Conservation (phyloP, 2,797 vertebrate genomes). For the Margarornis squamiger region DNA sequence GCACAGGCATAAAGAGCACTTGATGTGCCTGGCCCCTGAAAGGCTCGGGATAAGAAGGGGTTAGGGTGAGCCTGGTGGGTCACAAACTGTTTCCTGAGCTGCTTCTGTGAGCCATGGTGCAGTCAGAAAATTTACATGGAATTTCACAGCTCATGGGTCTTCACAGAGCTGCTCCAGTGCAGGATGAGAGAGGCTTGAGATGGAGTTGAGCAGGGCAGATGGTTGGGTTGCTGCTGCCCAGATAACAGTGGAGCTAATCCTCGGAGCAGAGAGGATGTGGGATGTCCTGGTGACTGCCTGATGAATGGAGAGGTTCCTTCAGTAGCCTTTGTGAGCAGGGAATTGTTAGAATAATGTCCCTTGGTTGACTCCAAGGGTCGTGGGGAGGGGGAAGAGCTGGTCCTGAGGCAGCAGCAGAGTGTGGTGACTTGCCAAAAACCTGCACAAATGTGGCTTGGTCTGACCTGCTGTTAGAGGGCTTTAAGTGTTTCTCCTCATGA, state of each 20-base stretch:
- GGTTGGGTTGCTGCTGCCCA: background rate
- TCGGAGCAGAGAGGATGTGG: background rate
- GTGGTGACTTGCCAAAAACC: background rate
- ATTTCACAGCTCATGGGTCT: background rate
- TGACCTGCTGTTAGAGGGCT: background rate
- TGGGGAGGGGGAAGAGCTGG: background rate
- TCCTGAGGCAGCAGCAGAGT: background rate
- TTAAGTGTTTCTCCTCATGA: background rate
- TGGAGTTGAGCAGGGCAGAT: background rate
- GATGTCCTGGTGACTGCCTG: background rate
- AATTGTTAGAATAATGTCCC: slow-evolving; percentile 4
- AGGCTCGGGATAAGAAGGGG: background rate
- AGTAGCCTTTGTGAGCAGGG: background rate
- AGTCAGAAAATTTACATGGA: background rate
- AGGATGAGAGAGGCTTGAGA: background rate
- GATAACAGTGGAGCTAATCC: background rate
- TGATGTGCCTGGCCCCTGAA: background rate
- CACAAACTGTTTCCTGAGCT: background rate
- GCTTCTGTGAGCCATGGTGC: background rate
- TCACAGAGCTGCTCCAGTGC: background rate
- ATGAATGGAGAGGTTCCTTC: background rate
- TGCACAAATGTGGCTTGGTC: background rate
- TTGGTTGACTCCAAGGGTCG: accelerated
- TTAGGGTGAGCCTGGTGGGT: background rate
- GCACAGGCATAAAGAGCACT: background rate